Evolutionary conservation across 2,888 invertebrate species (phyloP), one percentile per base, ranked within the genome.

Genomic region (Liopterus haemorrhoidalis): DNA sequence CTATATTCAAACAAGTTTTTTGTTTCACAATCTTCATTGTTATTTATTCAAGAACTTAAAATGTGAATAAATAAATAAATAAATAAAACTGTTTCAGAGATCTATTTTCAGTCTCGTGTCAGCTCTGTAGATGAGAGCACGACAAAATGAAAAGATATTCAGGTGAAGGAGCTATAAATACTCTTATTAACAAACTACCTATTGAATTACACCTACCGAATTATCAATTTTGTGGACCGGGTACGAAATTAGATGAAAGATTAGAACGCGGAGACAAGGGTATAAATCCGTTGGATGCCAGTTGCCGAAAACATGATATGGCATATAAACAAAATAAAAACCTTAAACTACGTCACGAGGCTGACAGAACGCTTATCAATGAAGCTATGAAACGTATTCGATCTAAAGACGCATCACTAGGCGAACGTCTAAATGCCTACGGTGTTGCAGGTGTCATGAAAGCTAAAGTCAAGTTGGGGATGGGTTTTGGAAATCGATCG

Each of bases 391-490:
- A 53, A 33, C 48, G 52, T 14, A 48, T 53, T 16, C 24, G 32
- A n/a, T 44, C 56, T 5, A 41, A 31, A 41, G 54, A 57, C 42
- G 42, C 53, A 2, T 47, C 39, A 18, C 4, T 51, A 4, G 49
- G 53, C 1, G 55, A 59, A 52, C 53, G 52, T 46, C 37, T 53
- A 11, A 53, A 50, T 16, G 48, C 54, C 3, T 52, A 40, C 38
- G 19, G 18, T 9, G 45, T 49, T 5, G 32, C 40, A 20, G 27
- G 15, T n/a, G 42, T 49, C 1, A 53, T 54, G 51, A 41, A 46
- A 24, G 27, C 33, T 2, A 54, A 54, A 41, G 18, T 30, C 19
- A 48, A 51, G 22, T 11, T 53, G 5, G 51, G 54, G 12, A 42
- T 42, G 45, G 45, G 41, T 27, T 8, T 33, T 1, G 12, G 14